phyloP scores from a whole-genome alignment of 2,797 vertebrate genomes.

The Bradypus variegatus region DNA sequence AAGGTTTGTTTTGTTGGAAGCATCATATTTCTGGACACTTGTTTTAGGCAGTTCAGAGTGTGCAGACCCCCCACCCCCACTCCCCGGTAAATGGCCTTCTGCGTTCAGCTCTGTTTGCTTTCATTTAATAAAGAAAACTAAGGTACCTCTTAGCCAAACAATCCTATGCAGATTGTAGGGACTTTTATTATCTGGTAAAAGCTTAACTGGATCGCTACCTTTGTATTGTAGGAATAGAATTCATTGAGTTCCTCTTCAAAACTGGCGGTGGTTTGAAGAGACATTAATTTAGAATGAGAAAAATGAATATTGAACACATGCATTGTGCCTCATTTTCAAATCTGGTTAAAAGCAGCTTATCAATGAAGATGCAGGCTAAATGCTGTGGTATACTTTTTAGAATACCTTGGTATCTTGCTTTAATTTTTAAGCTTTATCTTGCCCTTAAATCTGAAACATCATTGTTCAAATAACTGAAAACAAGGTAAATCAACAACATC shows the following conservation, averaged over 20 bases:
- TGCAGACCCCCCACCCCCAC: slow-evolving; percentile 69
- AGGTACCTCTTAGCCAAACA: slow-evolving; percentile 45
- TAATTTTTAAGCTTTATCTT: slow-evolving; percentile 82
- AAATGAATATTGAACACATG: slow-evolving; percentile 54
- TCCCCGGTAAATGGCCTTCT: slow-evolving; percentile 62
- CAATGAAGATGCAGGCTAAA: slow-evolving; percentile 67
- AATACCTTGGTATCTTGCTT: slow-evolving; percentile 70
- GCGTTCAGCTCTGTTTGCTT: slow-evolving; percentile 60
- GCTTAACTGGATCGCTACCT: slow-evolving; percentile 46
- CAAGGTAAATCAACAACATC: slow-evolving; percentile 91
- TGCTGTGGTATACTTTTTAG: slow-evolving; percentile 62
- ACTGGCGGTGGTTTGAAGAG: slow-evolving; percentile 53
- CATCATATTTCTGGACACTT: slow-evolving; percentile 76
- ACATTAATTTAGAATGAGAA: slow-evolving; percentile 58
- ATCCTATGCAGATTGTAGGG: background rate
- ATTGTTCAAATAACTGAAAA: slow-evolving; percentile 84
- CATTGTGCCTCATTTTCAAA: slow-evolving; percentile 55
- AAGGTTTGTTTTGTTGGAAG: slow-evolving; percentile 83
- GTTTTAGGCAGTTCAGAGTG: slow-evolving; percentile 79
- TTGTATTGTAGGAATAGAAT: slow-evolving; percentile 39
- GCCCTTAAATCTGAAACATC: slow-evolving; percentile 81
- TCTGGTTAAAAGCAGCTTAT: slow-evolving; percentile 50
- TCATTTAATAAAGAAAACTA: slow-evolving; percentile 40
- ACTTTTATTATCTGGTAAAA: slow-evolving; percentile 49
- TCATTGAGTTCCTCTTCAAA: slow-evolving; percentile 39